Conservation (phyloP, 2,797 vertebrate genomes). For the Allobates femoralis region DNA sequence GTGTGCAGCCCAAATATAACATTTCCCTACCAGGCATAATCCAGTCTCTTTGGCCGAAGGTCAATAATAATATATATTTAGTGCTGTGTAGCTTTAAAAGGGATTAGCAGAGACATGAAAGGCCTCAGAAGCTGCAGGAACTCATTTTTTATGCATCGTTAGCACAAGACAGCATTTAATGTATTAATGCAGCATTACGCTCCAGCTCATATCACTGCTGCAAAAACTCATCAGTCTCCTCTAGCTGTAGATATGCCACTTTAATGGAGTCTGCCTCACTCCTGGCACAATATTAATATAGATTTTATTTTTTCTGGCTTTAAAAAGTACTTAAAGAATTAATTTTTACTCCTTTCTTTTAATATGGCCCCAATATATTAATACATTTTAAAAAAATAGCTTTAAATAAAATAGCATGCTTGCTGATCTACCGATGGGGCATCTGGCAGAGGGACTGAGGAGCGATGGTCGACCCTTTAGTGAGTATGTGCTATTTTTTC, state of each 20-base stretch:
- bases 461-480: too few species aligned
- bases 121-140: not conserved
- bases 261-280: constrained; percentile 33
- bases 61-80: constrained; percentile 45
- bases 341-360: too few species aligned
- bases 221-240: constrained; percentile 23
- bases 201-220: not conserved
- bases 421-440: too few species aligned
- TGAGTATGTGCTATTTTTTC: too few species aligned
- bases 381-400: too few species aligned
- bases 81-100: constrained; percentile 35
- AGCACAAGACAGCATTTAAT: constrained; percentile 1
- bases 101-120: constrained; percentile 51
- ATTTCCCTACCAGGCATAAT: constrained; percentile 24
- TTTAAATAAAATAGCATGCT: too few species aligned
- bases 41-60: constrained; percentile 30
- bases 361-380: too few species aligned
- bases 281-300: not conserved
- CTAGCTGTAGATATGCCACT: constrained; percentile 7
- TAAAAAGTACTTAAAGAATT: not conserved
- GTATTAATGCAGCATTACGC: not conserved
- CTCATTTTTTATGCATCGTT: constrained; percentile 33
- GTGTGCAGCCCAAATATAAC: constrained; percentile 31
- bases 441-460: too few species aligned
- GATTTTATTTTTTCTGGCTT: not conserved